Conservation (phyloP, 2,797 vertebrate species). For the Diglossa cyanea region DNA sequence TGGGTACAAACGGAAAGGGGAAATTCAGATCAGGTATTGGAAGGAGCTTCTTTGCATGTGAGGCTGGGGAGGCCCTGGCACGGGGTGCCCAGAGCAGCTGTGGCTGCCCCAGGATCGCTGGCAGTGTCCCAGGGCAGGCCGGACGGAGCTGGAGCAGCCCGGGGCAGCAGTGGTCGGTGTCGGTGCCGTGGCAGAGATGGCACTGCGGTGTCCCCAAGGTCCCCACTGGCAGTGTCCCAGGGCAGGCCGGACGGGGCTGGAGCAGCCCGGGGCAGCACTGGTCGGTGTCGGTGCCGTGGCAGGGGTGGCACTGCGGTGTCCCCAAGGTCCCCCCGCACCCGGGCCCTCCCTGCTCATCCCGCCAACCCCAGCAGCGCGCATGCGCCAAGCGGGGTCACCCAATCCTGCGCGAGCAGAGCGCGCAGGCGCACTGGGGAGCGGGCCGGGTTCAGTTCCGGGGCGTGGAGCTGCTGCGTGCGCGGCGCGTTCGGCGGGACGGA, state of each 20-base stretch:
- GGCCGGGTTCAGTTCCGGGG: not conserved
- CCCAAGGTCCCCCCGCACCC: not conserved
- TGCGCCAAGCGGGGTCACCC: not conserved
- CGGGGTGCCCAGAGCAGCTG: not conserved
- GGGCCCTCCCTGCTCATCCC: not conserved
- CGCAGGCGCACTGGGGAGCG: not conserved
- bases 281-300: not conserved
- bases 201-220: not conserved
- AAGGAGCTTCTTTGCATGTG: too few relatives aligned
- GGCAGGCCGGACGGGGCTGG: rapidly evolving
- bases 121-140: rapidly evolving
- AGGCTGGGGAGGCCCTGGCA: not conserved
- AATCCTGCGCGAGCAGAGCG: rapidly evolving
- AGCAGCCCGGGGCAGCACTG: rapidly evolving
- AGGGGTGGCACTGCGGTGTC: not conserved
- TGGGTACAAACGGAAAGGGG: too few relatives aligned
- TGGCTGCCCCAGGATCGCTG: too few relatives aligned
- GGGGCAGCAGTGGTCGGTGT: rapidly evolving
- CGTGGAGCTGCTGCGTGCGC: rapidly evolving
- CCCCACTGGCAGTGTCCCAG: not conserved
- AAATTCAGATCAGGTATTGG: not conserved
- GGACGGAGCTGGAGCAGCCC: not conserved
- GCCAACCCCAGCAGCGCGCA: not conserved
- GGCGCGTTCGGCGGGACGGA: not conserved
- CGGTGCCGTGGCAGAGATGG: not conserved